These are phyloP conservation scores for Hermatobates lingyangjiaoensis DNA, from an alignment of 1,140 invertebrate genomes.

Conservation along the genomic window DNA sequence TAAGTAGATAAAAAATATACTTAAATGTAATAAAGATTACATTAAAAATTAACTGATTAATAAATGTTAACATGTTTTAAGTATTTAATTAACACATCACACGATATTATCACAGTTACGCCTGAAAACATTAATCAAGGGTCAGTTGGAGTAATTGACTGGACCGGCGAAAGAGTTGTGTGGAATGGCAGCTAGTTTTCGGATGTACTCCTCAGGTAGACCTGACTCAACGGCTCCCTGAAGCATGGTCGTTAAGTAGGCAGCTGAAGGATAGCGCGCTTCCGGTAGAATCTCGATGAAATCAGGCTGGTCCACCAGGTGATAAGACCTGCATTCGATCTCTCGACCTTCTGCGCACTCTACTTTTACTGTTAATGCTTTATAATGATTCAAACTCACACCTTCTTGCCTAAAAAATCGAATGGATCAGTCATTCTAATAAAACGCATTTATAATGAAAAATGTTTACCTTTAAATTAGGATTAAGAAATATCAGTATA, in stretches of 20 bases:
- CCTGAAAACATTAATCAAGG: too few species aligned
- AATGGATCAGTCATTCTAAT: background rate
- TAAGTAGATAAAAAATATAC: too few species aligned
- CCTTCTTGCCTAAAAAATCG: conserved; percentile 48
- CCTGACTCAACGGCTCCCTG: conserved; percentile 45
- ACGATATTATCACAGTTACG: too few species aligned
- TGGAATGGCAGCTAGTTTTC: conserved; percentile 35
- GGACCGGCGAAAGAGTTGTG: conserved; percentile 42
- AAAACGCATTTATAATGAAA: too few species aligned
- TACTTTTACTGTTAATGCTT: conserved; percentile 38
- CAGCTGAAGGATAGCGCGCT: conserved; percentile 38
- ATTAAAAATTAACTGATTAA: too few species aligned
- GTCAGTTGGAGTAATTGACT: too few species aligned
- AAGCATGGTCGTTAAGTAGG: conserved; percentile 41
- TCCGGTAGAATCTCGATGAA: conserved; percentile 26
- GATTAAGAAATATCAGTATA: too few species aligned
- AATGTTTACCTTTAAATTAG: too few species aligned
- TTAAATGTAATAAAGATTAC: too few species aligned
- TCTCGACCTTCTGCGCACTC: conserved; percentile 27
- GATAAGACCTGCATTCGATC: conserved; percentile 43
- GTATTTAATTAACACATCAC: too few species aligned
- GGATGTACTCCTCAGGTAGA: conserved; percentile 45
- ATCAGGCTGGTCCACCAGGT: conserved; percentile 29
- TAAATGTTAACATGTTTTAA: too few species aligned
- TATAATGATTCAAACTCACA: conserved; percentile 44